Evolutionary conservation across 2,113 vertebrate genomes (phyloP).

Genomic region (Andinoacara biseriatus): DNA sequence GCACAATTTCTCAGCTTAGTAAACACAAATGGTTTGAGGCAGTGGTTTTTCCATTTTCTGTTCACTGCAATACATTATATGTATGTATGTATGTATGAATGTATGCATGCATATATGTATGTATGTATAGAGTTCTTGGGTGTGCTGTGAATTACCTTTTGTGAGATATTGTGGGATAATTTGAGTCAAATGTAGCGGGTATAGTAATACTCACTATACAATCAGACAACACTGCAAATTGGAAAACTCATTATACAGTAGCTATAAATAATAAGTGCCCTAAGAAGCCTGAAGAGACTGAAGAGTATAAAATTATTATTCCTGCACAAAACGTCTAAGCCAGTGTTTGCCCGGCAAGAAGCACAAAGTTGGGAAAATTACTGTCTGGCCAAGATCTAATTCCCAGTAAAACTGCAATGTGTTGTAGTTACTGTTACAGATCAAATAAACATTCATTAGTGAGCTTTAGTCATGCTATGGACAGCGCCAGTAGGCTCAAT

Average conservation of each 20-base stretch:
- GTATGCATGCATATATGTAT: too few species aligned
- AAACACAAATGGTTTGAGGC: not conserved
- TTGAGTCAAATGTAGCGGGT: not conserved
- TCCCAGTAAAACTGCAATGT: not conserved
- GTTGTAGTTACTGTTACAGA: not conserved
- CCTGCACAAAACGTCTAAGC: not conserved
- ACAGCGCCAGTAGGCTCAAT: not conserved
- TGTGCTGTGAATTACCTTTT: not conserved
- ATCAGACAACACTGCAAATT: not conserved
- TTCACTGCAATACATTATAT: not conserved
- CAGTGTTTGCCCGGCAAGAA: not conserved
- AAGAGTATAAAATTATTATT: conserved; percentile 5
- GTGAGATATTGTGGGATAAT: not conserved
- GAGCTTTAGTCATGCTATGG: not conserved
- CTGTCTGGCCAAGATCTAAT: not conserved
- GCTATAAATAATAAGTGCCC: not conserved
- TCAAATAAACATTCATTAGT: conserved; percentile 9
- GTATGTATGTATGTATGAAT: too few species aligned
- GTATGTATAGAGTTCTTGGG: not conserved
- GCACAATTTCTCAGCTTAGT: not conserved
- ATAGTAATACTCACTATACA: not conserved
- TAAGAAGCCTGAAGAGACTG: not conserved
- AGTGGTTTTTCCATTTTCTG: not conserved
- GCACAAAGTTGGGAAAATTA: not conserved
- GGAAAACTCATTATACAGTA: not conserved